A percentile compares a stretch with the other conserved stretches of the same genome.
Conservation (phyloP, 2,113 vertebrate genomes). For the Cisticola juncidis region DNA sequence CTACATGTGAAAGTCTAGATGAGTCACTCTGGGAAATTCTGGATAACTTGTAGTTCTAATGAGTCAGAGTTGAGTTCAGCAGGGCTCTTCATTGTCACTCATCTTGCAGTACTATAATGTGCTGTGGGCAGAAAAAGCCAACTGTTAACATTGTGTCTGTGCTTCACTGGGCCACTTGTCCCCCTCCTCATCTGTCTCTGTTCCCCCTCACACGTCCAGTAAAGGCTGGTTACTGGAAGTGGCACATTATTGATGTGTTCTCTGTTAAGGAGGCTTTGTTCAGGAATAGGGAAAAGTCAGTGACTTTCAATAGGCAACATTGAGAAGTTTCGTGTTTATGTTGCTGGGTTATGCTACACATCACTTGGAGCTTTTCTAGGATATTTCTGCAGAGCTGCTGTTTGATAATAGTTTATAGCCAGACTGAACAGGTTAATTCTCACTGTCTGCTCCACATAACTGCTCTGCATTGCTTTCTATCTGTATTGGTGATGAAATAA, state of each 20-base stretch:
- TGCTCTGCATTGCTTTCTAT: background rate
- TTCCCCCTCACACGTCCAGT: background rate
- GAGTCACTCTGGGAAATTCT: background rate
- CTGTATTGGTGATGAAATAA: background rate
- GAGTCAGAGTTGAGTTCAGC: background rate
- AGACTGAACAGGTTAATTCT: background rate
- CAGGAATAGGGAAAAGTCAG: background rate
- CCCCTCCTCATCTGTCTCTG: accelerated
- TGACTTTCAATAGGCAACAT: background rate
- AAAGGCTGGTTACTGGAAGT: background rate
- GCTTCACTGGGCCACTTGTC: background rate
- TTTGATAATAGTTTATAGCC: background rate
- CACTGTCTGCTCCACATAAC: background rate
- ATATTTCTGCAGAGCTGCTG: background rate
- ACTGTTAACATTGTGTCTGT: background rate
- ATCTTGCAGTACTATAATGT: background rate
- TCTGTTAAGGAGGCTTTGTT: background rate
- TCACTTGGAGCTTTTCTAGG: background rate
- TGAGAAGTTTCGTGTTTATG: background rate
- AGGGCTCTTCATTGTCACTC: background rate
- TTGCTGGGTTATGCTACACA: background rate
- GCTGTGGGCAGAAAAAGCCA: background rate
- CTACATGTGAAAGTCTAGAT: background rate
- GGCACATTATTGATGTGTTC: background rate
- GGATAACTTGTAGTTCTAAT: background rate